Evolutionary conservation across 2,888 invertebrate genomes (phyloP), one percentile per base, ranked within the genome.

Genomic region (Hybos culiciformis): DNA sequence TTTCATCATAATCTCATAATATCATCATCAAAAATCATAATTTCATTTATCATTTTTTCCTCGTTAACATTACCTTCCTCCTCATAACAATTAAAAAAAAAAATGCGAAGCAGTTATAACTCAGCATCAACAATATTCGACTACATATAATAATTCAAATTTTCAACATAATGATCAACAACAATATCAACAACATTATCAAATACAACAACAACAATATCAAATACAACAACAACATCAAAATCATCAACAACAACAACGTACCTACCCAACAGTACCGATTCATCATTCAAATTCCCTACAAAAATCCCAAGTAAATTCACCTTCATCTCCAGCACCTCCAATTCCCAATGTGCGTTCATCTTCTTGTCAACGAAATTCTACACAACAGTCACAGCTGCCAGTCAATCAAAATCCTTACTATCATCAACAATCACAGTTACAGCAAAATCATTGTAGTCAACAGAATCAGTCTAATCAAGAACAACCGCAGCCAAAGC

Each of bases 61-160:
- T 47, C 55, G 15, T 29, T 29, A 45, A 37, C 48, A 48, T 19
- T 39, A 37, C 39, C 39, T 41, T 37, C 60, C 40, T 62, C 60
- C 43, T 62, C 63, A 53, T 61, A 61, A 46, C 59, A 60, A 51
- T 61, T 61, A 46, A 59, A n/a, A 61, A 62, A 62, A 59, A 59
- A 44, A 58, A 56, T 50, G n/a, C n/a, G n/a, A n/a, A n/a, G n/a
- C n/a, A n/a, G n/a, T n/a, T 59, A 57, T 54, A 59, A 61, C 34
- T 43, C 52, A 46, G 50, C 54, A 50, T 51, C 55, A 49, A 44
- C 50, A 44, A 38, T 41, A 46, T 43, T 34, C 40, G 11, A 12
- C 37, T 20, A 33, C 48, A 44, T 36, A n/a, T n/a, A 41, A 48
- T 26, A 43, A 46, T 42, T 44, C 41, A 37, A 42, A 49, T 44